Evolutionary conservation across 2,888 invertebrate genomes (phyloP), one percentile per base, ranked within the genome.

Genomic region (Megalurothrips usitatus): DNA sequence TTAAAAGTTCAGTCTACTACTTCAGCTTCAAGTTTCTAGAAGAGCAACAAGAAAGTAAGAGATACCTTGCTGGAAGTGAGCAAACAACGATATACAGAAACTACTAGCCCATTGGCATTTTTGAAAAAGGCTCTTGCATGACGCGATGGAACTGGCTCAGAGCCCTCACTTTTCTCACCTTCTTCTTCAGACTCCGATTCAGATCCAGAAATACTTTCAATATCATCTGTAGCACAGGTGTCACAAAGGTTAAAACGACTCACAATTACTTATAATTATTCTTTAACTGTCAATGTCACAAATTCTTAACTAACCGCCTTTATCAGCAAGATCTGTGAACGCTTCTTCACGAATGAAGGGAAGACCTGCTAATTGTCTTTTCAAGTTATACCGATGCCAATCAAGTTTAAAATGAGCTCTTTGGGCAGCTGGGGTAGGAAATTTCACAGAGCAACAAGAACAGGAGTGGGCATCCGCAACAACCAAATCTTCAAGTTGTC

Each of bases 371-470:
- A 95, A 86, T 83, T 92, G 92, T 83, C 92, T 90, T 85, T 94
- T 94, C 68, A 96, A 87, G 87, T 96, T 96, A 85, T 94, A 94
- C 4, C 94, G 90, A 86, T 96, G 95, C 95, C 94, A 95, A 86
- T 95, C 95, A 63, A 94, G 88, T 85, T 93, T 94, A 85, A 93
- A 95, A 86, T 96, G 96, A 10, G 91, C 89, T 23, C 92, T 91
- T 86, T 95, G 94, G 82, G 92, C 90, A 0, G 88, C 87, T 79
- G 91, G 86, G 80, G 91, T 88, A 48, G 89, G 88, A 84, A 93
- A 93, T 79, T 87, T 85, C 1, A 88, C 86, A 58, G 88, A 87
- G 82, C 91, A 91, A 84, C 88, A 90, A 0, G 90, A 90, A 84
- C 91, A 91, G 80, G 88, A 87, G 75, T 89, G 84, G 1, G 86